Evolutionary conservation across 1,140 invertebrate genomes (phyloP).

Genomic region (Calliphora vicina): DNA sequence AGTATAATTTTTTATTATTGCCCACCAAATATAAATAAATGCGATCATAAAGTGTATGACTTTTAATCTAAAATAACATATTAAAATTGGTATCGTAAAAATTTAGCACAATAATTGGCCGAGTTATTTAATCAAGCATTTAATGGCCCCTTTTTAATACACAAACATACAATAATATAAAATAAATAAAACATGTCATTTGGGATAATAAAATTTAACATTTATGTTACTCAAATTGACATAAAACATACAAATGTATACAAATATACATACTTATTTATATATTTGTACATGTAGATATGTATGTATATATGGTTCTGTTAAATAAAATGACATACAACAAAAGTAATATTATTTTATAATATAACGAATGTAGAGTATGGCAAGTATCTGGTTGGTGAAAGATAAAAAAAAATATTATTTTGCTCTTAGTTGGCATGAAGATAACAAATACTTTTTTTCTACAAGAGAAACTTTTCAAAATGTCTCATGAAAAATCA

Average conservation of each 20-base stretch:
- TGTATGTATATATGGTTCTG: too few relatives aligned
- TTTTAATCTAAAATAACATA: constrained; percentile 26
- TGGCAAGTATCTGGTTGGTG: too few relatives aligned
- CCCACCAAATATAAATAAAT: constrained; percentile 4
- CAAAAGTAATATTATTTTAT: too few relatives aligned
- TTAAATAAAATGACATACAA: too few relatives aligned
- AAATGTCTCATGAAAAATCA: too few relatives aligned
- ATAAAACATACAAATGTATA: background rate
- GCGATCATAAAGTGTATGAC: constrained; percentile 15
- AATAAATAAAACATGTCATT: constrained; percentile 24
- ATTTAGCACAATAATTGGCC: background rate
- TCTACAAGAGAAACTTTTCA: too few relatives aligned
- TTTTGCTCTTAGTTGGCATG: too few relatives aligned
- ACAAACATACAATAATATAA: constrained; percentile 13
- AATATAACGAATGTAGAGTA: too few relatives aligned
- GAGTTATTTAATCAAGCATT: constrained; percentile 13
- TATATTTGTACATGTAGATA: too few relatives aligned
- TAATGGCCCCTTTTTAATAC: constrained; percentile 6
- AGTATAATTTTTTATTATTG: background rate
- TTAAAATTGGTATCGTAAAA: constrained; percentile 5
- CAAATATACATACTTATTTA: too few relatives aligned
- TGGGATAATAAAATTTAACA: constrained; percentile 29
- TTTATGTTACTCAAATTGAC: constrained; percentile 31
- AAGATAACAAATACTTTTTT: too few relatives aligned
- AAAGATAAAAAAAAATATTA: too few relatives aligned